Evolutionary conservation across 2,113 vertebrate species (phyloP).

Genomic region (Hipposideros armiger): DNA sequence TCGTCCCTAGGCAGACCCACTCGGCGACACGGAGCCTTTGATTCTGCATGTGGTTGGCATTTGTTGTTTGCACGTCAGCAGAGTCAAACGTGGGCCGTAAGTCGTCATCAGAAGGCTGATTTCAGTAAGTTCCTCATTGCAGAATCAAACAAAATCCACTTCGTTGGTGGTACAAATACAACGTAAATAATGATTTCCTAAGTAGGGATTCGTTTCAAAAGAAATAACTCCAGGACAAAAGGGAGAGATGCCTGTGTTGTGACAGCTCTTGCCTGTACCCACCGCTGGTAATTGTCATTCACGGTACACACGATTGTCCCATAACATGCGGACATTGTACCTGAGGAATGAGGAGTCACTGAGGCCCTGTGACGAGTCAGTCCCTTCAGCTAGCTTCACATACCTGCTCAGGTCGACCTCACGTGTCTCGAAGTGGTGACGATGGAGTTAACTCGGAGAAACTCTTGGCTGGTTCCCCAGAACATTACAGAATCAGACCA

Average conservation of each 20-base stretch:
- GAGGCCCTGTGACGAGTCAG: not conserved
- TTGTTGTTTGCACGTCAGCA: rapidly evolving
- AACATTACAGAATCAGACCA: not conserved
- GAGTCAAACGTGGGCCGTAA: not conserved
- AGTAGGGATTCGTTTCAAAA: not conserved
- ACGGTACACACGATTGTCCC: rapidly evolving
- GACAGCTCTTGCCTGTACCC: too few species aligned
- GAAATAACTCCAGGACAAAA: not conserved
- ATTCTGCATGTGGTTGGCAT: rapidly evolving
- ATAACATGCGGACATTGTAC: rapidly evolving
- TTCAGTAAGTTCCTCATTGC: not conserved
- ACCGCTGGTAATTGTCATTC: rapidly evolving
- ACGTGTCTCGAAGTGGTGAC: rapidly evolving
- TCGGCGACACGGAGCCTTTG: rapidly evolving
- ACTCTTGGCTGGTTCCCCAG: not conserved
- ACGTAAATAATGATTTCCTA: not conserved
- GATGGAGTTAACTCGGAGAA: rapidly evolving
- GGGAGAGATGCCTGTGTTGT: rapidly evolving
- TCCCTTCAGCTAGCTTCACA: not conserved
- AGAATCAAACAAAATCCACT: not conserved
- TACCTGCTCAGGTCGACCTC: rapidly evolving
- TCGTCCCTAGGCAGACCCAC: rapidly evolving
- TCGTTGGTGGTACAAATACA: too few species aligned
- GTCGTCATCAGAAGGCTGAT: not conserved
- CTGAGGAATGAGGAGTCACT: rapidly evolving